Evolutionary conservation across 2,113 vertebrate genomes (phyloP).

Genomic region (Nematolebias whitei): DNA sequence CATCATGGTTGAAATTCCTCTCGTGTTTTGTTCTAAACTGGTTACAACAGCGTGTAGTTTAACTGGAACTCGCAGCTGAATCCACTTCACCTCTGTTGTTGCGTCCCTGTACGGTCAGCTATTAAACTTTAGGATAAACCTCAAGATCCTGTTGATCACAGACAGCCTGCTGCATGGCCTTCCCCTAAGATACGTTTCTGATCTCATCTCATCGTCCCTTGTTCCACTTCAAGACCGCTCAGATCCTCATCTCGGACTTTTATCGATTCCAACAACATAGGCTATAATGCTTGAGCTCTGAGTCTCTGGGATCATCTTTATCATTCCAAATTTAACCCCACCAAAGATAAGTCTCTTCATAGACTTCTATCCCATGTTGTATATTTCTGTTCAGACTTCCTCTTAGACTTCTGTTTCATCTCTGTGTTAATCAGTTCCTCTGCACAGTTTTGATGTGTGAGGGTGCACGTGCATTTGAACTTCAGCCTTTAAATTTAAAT

Average conservation of each 20-base stretch:
- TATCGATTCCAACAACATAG: not conserved
- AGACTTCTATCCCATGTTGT: not conserved
- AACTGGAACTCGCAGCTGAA: not conserved
- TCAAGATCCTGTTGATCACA: constrained; percentile 4
- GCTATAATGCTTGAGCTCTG: not conserved
- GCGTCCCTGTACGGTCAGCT: not conserved
- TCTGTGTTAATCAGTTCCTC: not conserved
- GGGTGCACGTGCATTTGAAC: not conserved
- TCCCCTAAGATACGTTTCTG: not conserved
- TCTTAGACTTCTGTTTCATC: not conserved
- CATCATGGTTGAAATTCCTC: not conserved
- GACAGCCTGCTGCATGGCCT: not conserved
- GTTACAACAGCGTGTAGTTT: not conserved
- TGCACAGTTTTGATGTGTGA: not conserved
- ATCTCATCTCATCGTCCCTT: constrained; percentile 10
- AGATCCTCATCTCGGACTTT: constrained; percentile 8
- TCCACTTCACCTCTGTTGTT: not conserved
- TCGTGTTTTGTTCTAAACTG: not conserved
- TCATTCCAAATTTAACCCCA: not conserved
- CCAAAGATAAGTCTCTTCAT: constrained; percentile 1
- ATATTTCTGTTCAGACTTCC: not conserved
- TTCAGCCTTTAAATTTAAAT: not conserved
- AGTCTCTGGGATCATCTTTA: not conserved
- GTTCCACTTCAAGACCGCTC: constrained; percentile 2
- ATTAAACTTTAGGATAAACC: not conserved